Base-by-base conservation (phyloP, 2,113 vertebrate species). In the Paracanthobrama guichenoti region DNA sequence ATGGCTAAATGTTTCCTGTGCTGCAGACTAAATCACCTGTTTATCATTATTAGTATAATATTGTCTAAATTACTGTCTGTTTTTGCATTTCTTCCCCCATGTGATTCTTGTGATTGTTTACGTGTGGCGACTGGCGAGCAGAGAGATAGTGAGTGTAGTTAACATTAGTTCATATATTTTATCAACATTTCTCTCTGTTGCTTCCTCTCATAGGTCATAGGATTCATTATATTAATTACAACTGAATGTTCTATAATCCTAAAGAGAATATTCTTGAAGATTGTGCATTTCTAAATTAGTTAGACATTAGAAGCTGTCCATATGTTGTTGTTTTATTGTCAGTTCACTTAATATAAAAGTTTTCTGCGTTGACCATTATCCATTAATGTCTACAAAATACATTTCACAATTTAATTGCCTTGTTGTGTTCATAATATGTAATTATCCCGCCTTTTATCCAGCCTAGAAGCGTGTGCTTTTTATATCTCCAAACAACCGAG, bases 391-490 rank as follows among this genome's bases (percentile, higher is more conserved):
- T 39, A 59, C 12, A 72, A 73, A 73, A 46, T 46, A 16, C 42
- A 48, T 78, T 77, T 77, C 12, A 42, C 53, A 42, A 42, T 59
- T 59, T 13, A 78, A 78, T 59, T 24, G 12, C 55, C 1, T 20
- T 59, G 31, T 59, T 59, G 53, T 39, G 75, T 18, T 64, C 77
- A 79, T 28, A 60, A 60, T 64, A 46, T 79, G 59, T 62, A 64
- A 64, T 46, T 28, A 46, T 78, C 18, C 4, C 4, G 16, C 24
- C 44, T 53, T 50, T 53, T 74, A 50, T 74, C 24, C 14, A 75
- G 28, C 9, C 9, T 78, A 22, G 20, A 39, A 1, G 4, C 3
- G 18, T 28, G 24, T 50, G n/a, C 46, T 31, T 31, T 31, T 75
- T 9, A 20, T 53, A 11, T 31, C 48, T 75, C 39, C 42, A 28